Evolutionary conservation across 2,888 invertebrate species (phyloP).

Genomic region (Pherbina coryleti): DNA sequence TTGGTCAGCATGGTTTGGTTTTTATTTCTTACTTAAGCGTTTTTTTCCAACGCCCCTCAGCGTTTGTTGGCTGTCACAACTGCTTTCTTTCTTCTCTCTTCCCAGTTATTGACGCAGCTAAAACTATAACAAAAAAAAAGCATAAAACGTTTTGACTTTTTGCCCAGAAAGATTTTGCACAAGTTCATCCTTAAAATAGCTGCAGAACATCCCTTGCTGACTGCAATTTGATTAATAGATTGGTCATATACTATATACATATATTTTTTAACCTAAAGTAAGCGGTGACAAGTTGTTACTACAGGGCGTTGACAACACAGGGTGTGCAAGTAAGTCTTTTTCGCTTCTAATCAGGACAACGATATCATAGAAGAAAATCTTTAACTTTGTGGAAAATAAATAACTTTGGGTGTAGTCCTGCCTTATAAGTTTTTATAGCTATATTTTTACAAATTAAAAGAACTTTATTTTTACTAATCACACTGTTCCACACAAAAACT

Average conservation of each 20-base stretch:
- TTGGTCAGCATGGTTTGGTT: neutral
- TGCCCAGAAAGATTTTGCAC: neutral
- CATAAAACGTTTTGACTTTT: conserved; percentile 8
- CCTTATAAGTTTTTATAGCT: too few species aligned
- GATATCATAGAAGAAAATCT: too few species aligned
- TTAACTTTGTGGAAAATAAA: too few species aligned
- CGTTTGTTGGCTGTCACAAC: neutral
- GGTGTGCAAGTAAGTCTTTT: neutral
- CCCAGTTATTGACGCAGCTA: neutral
- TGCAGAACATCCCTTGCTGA: neutral
- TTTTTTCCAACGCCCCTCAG: neutral
- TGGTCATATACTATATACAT: neutral
- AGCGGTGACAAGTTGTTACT: neutral
- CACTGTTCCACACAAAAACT: too few species aligned
- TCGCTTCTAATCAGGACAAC: too few species aligned
- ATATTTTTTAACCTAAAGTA: neutral
- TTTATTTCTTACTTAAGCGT: neutral
- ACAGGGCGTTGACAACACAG: neutral
- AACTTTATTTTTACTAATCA: too few species aligned
- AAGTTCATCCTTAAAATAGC: neutral
- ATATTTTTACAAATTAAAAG: too few species aligned
- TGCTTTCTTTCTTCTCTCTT: neutral
- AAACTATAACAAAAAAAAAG: neutral
- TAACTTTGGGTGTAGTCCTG: too few species aligned
- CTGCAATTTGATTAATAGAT: neutral